Base-by-base conservation (phyloP, 1,140 invertebrate genomes). In the Parasteatoda tepidariorum region DNA sequence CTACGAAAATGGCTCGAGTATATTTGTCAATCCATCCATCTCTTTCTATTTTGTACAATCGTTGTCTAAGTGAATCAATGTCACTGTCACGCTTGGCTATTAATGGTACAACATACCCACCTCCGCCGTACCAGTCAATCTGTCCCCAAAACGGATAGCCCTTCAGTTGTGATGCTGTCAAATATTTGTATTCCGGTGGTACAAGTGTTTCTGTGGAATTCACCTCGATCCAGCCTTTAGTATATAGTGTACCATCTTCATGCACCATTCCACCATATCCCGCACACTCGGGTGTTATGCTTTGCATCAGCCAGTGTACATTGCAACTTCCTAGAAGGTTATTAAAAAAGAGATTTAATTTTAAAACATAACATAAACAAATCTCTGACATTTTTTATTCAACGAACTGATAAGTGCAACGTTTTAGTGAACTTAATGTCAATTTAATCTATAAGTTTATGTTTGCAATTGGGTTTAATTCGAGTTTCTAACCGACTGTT, bases 1-100 rank as follows among this genome's bases (percentile, higher is more conserved):
- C 91, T 5, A 91, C 86, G 76, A 92, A 90, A n/a, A 92, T 87
- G 4, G 91, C 91, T 78, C 91, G 84, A 2, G 91, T 92, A 38
- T 89, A 86, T 73, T 87, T 85, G 81, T 92, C 91, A 22, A 92
- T 89, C 91, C 91, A 92, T 13, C 86, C 78, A 66, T 90, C 87
- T 0, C 79, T 68, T 79, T 90, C 76, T 30, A 92, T 85, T 54
- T 85, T 64, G 5, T 86, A 59, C 48, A 91, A 86, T 30, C 67
- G 28, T 18, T n/a, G 18, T 2, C 55, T 30, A 15, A 83, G 86
- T 31, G 86, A 86, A 3, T 78, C 66, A 24, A 85, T 76, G 11
- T 90, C 85, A n/a, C 87, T 86, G 2, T 85, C 41, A 34, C 87
- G 85, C 57, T 85, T 87, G 26, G 89, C 90, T 15, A 85, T 86